phyloP scores from a whole-genome alignment of 1,140 invertebrate species.

The Drosophila trapezifrons region DNA sequence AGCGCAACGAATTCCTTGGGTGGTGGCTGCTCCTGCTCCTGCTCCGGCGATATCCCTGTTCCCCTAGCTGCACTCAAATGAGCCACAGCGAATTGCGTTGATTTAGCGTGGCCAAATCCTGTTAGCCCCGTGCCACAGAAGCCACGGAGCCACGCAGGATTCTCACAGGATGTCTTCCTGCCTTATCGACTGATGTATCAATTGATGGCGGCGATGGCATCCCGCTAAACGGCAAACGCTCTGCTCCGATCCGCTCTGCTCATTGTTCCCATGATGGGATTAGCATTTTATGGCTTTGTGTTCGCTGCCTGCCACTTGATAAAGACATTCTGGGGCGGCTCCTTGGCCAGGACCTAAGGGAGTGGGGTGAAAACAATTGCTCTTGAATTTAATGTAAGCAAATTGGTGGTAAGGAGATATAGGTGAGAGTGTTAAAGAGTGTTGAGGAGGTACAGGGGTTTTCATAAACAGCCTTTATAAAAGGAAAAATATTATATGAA shows the following conservation, averaged over 20 bases:
- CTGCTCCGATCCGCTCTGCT: constrained; percentile 57
- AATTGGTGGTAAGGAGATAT: constrained; percentile 28
- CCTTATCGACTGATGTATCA: constrained; percentile 76
- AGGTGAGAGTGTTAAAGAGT: background rate
- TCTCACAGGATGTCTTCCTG: constrained; percentile 63
- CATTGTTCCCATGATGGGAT: constrained; percentile 82
- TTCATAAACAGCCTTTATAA: background rate
- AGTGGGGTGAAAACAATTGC: constrained; percentile 25
- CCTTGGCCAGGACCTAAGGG: background rate
- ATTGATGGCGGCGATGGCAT: constrained; percentile 53
- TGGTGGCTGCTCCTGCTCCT: constrained; percentile 38
- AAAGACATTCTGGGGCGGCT: constrained; percentile 56
- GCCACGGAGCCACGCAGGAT: constrained; percentile 49
- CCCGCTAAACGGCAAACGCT: constrained; percentile 59
- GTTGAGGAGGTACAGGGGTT: background rate
- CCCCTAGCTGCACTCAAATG: constrained; percentile 74
- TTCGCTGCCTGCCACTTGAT: constrained; percentile 73
- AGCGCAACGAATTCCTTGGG: constrained; percentile 73
- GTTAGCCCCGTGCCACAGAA: constrained; percentile 70
- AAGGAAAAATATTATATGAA: background rate
- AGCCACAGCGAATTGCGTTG: constrained; percentile 76
- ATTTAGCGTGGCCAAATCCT: constrained; percentile 82
- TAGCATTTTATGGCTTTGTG: constrained; percentile 79
- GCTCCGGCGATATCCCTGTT: constrained; percentile 31
- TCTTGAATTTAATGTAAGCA: constrained; percentile 29